These are phyloP conservation scores for Lagothrix lagotricha DNA, from an alignment of 2,797 vertebrate genomes.

Conservation along the genomic window DNA sequence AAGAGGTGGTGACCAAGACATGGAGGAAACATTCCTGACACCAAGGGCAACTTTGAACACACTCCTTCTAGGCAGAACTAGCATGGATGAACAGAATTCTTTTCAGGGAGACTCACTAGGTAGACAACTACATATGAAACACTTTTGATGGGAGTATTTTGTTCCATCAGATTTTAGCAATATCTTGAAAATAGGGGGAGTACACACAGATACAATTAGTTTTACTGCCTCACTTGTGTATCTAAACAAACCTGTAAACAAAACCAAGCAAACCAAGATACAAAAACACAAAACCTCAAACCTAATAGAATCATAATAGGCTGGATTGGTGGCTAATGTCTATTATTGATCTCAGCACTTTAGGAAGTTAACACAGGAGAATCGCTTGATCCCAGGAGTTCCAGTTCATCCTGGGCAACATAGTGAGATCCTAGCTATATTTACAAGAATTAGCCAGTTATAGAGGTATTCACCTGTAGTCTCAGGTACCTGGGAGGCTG, in stretches of 20 bases:
- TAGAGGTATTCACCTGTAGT: too few relatives aligned
- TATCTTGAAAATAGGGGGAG: background rate
- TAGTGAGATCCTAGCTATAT: too few relatives aligned
- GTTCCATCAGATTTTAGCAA: background rate
- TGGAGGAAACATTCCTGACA: accelerated
- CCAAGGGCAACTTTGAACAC: accelerated
- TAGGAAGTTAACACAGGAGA: too few relatives aligned
- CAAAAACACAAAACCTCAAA: background rate
- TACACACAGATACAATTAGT: too few relatives aligned
- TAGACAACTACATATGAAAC: accelerated
- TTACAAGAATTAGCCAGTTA: too few relatives aligned
- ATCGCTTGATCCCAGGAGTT: too few relatives aligned
- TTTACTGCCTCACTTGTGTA: background rate
- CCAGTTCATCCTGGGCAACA: too few relatives aligned
- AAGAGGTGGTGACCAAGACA: background rate
- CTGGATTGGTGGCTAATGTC: too few relatives aligned
- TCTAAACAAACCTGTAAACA: accelerated
- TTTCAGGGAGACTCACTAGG: background rate
- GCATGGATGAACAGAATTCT: accelerated
- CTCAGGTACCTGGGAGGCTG: too few relatives aligned
- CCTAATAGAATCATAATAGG: background rate
- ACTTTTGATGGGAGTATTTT: background rate
- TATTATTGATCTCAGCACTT: too few relatives aligned
- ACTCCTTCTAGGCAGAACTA: accelerated
- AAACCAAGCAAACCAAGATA: background rate